Base-by-base conservation (phyloP, 2,888 invertebrate species). In the Amphipoea oculea region DNA sequence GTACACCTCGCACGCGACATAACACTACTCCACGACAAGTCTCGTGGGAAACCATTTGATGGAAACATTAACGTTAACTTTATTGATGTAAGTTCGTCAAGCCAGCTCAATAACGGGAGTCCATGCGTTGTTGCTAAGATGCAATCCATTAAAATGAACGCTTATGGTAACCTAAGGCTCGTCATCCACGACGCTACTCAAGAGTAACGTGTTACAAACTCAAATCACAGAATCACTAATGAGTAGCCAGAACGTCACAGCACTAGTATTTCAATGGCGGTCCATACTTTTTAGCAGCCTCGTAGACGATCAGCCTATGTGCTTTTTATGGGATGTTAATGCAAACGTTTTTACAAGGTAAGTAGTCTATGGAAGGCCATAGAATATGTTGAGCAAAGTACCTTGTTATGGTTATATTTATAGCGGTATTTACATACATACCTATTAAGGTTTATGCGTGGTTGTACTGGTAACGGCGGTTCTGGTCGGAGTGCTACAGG, bases 401-500 rank as follows among this genome's bases (percentile, higher is more conserved):
- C 67, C 60, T 80, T 23, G 42, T 29, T 67, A 17, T 14, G 36
- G 51, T 62, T 29, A 72, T 71, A 74, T 80, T 73, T 66, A 73
- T 73, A 36, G 36, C 54, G n/a, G 23, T 62, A 81, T 67, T 81
- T 63, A 62, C 81, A 73, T 84, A 54, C 20, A 66, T 68, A 40
- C 40, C 4, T 40, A 67, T n/a, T 62, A 62, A 83, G 62, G 73
- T 70, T 54, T 66, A 73, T 23, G 67, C 42, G n/a, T 62, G 11
- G 75, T 12, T 48, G 4, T n/a, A n/a, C n/a, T n/a, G n/a, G n/a
- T 86, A 79, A 76, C 79, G 76, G 84, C 57, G 60, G 68, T 68
- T 70, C 42, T 67, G 72, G 83, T 70, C 66, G 23, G 74, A 73
- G 65, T 40, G 51, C 36, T 62, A 54, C 40, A 67, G 74, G 76